Conservation (phyloP, 2,113 vertebrate genomes). For the Pyxicephalus adspersus region DNA sequence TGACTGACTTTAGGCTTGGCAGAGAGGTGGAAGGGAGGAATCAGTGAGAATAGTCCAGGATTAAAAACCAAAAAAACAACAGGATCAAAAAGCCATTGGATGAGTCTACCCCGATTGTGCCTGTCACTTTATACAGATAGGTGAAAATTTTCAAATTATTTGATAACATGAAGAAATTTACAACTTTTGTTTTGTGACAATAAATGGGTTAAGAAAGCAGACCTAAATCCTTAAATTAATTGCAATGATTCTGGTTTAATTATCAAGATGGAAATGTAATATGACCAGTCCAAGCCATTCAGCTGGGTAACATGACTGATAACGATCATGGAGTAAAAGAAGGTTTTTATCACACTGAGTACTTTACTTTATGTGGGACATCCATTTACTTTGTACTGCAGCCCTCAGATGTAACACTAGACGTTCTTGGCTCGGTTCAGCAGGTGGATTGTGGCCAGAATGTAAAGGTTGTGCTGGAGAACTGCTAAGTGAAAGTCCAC, state of each 20-base stretch:
- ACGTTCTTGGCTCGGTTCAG: slow-evolving; percentile 29
- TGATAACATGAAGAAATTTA: no score
- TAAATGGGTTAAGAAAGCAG: not conserved
- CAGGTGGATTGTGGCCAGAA: slow-evolving; percentile 11
- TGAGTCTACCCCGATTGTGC: no score
- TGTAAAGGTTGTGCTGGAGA: slow-evolving; percentile 9
- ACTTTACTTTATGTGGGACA: not conserved
- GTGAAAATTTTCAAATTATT: no score
- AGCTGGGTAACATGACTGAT: slow-evolving; percentile 34
- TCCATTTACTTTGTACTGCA: not conserved
- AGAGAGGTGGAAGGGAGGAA: no score
- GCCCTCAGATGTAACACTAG: slow-evolving; percentile 20
- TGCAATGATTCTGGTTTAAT: slow-evolving; percentile 16
- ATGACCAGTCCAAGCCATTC: slow-evolving; percentile 2
- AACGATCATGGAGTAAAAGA: slow-evolving; percentile 25
- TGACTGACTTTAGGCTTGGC: no score
- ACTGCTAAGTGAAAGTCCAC: not conserved
- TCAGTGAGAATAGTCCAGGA: no score
- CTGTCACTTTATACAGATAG: no score
- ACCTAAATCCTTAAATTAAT: slow-evolving; percentile 25
- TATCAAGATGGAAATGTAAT: slow-evolving; percentile 22
- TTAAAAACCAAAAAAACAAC: no score
- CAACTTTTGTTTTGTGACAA: no score
- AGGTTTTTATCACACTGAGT: not conserved
- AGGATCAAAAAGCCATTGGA: no score